Percentiles rank a stretch among this genome's conserved stretches.
Conservation (phyloP, 2,113 vertebrate species). For the Centropus bengalensis region DNA sequence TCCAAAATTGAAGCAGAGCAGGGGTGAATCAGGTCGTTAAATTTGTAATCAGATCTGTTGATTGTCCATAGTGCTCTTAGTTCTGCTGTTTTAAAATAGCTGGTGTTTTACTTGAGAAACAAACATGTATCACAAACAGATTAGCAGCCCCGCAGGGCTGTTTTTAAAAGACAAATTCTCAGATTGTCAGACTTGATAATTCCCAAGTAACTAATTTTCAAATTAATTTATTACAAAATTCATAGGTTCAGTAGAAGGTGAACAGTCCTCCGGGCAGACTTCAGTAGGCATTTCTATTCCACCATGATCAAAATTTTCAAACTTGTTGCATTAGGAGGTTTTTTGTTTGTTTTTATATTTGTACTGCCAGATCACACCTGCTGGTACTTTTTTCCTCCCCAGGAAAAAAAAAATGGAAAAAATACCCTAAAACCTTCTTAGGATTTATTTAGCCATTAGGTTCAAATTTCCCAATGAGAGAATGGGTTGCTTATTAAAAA, state of each 20-base stretch:
- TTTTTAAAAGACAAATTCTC: neutral
- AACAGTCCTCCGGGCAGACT: neutral
- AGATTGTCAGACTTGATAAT: neutral
- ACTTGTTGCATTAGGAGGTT: neutral
- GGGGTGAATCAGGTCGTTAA: slow-evolving; percentile 12
- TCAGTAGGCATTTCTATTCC: neutral
- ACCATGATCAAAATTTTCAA: neutral
- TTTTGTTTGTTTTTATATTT: neutral
- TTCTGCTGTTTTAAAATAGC: slow-evolving; percentile 9
- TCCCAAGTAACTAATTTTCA: neutral
- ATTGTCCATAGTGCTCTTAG: neutral
- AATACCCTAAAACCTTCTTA: neutral
- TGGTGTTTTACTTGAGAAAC: neutral
- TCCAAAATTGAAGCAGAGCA: slow-evolving; percentile 40
- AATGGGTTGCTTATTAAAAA: neutral
- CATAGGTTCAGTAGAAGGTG: neutral
- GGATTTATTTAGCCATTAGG: neutral
- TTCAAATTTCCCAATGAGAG: neutral
- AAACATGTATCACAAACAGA: neutral
- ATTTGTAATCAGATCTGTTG: slow-evolving; percentile 24
- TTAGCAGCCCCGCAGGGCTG: neutral
- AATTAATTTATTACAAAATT: neutral
- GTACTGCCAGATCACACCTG: neutral
- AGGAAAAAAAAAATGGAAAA: neutral
- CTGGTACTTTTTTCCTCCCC: neutral